These are phyloP conservation scores for Proteles cristata DNA, from an alignment of 2,113 vertebrate genomes.

Conservation along the genomic window DNA sequence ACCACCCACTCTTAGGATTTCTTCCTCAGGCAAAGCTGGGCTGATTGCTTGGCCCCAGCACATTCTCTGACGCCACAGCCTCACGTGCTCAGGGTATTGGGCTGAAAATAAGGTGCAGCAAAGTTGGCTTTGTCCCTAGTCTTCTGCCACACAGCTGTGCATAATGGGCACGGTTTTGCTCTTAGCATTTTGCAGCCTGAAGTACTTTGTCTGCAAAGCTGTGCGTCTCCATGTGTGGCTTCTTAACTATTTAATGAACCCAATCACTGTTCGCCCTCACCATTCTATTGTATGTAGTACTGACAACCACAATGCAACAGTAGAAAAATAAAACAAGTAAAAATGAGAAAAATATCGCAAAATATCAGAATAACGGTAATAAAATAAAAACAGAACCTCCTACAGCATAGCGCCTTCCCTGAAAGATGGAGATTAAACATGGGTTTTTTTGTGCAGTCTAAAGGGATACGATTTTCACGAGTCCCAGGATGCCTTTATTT, in stretches of 20 bases:
- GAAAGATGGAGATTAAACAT: neutral
- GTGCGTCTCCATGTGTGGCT: neutral
- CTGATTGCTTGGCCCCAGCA: neutral
- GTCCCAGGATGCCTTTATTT: neutral
- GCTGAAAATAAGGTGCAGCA: neutral
- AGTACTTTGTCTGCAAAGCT: neutral
- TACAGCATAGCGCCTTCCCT: neutral
- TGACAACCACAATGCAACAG: neutral
- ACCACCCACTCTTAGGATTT: neutral
- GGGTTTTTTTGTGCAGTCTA: neutral
- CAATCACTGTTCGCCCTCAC: neutral
- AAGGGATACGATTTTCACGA: neutral
- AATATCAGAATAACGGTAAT: neutral
- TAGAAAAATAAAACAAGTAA: neutral
- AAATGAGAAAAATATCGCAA: neutral
- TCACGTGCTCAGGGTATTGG: neutral
- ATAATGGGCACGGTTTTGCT: neutral
- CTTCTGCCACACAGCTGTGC: neutral
- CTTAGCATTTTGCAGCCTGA: neutral
- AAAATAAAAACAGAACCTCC: neutral
- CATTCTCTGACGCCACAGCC: neutral
- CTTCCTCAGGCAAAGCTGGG: neutral
- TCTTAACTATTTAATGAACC: neutral
- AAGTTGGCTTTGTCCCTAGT: neutral
- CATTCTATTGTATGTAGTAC: neutral